Percentiles rank a stretch among this genome's conserved stretches.
phyloP scores from a whole-genome alignment of 2,797 vertebrate species.

The Rhynchotus rufescens region DNA sequence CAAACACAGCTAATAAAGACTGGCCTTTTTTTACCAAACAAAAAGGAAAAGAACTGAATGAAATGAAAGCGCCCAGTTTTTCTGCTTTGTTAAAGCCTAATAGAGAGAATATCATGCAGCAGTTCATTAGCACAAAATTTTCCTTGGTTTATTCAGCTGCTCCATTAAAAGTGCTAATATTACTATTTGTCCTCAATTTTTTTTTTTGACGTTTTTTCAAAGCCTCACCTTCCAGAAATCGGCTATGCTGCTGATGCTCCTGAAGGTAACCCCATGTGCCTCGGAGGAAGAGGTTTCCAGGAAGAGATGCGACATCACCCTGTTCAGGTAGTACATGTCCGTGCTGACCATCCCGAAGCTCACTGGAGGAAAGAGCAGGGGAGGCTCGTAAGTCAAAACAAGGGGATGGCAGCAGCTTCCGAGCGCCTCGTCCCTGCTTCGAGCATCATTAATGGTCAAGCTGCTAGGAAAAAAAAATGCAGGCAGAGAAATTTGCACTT shows the following conservation, averaged over 20 bases:
- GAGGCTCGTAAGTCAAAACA: not conserved
- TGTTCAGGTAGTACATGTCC: slow-evolving; percentile 75
- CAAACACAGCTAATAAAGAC: too few species aligned
- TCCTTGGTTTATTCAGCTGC: not conserved
- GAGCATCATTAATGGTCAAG: accelerated
- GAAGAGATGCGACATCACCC: slow-evolving; percentile 70
- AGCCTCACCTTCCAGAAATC: slow-evolving; percentile 78
- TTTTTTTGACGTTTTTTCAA: not conserved
- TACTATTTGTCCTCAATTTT: not conserved
- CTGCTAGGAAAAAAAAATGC: not conserved
- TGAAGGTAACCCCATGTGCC: slow-evolving; percentile 20
- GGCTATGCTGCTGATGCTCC: slow-evolving; percentile 51
- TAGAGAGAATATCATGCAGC: not conserved
- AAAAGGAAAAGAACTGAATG: not conserved
- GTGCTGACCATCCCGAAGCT: slow-evolving; percentile 70
- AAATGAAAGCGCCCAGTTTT: not conserved
- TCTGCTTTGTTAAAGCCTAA: not conserved
- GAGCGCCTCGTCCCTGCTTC: not conserved
- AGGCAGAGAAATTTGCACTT: not conserved
- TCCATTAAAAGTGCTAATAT: not conserved
- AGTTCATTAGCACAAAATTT: not conserved
- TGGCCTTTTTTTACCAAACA: not conserved
- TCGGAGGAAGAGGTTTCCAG: slow-evolving; percentile 50
- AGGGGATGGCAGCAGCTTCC: not conserved
- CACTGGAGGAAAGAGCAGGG: slow-evolving; percentile 44